A percentile compares a stretch with the other conserved stretches of the same genome.
Evolutionary conservation across 2,113 vertebrate species (phyloP).

Genomic region (Gallinago undulata): DNA sequence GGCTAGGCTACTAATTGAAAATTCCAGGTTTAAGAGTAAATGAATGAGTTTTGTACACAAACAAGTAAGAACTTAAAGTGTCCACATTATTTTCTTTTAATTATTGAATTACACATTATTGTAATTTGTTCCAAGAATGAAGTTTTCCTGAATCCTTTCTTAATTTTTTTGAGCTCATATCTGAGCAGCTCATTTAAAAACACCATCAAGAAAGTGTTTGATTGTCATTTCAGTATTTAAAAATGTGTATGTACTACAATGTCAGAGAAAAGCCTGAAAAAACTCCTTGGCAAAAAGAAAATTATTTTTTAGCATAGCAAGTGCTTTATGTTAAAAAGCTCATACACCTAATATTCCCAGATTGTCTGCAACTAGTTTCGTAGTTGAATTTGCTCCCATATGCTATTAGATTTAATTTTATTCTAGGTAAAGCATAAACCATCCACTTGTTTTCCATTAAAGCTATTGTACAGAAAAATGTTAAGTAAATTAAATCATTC

Average conservation of each 20-base stretch:
- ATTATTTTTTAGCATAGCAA: neutral
- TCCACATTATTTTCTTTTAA: neutral
- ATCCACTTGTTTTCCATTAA: slow-evolving; percentile 51
- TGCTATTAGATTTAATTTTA: slow-evolving; percentile 10
- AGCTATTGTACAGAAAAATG: slow-evolving; percentile 12
- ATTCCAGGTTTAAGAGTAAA: slow-evolving; percentile 19
- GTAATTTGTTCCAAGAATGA: neutral
- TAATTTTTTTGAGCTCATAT: neutral
- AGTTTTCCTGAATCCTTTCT: neutral
- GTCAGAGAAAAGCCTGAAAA: neutral
- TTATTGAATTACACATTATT: too few species aligned
- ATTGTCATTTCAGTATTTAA: neutral
- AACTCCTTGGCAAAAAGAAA: neutral
- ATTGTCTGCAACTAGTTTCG: neutral
- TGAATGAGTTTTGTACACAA: neutral
- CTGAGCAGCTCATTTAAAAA: neutral
- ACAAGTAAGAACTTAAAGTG: neutral
- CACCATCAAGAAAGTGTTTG: neutral
- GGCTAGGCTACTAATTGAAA: neutral
- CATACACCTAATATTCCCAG: neutral
- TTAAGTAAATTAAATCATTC: slow-evolving; percentile 26
- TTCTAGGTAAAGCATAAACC: slow-evolving; percentile 29
- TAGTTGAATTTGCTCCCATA: neutral
- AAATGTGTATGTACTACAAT: neutral
- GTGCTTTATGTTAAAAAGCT: neutral